Base-by-base conservation (phyloP, 2,888 invertebrate species). In the Branchinecta sandiegonensis region DNA sequence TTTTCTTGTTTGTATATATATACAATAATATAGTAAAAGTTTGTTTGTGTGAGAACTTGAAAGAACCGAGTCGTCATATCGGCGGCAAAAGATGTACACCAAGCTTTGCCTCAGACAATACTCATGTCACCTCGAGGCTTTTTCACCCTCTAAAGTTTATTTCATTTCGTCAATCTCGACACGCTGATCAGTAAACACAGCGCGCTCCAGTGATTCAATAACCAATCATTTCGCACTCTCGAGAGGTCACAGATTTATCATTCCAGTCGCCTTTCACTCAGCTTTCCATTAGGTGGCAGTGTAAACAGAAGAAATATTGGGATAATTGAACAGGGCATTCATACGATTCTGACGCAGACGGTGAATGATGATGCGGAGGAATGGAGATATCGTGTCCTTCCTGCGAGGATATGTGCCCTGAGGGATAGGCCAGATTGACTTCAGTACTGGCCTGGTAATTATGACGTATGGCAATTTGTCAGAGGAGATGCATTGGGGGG, bases 281-380 rank as follows among this genome's bases (percentile, higher is more conserved):
- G 63, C 23, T 56, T 56, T 23, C 63, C 63, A 56, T 56, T 56
- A 56, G n/a, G 63, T 23, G 63, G 63, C n/a, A 56, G 23, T 56
- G 63, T 56, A 56, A 56, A 56, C 63, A 56, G 63, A 17, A 56
- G 63, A 56, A 56, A 56, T 56, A 56, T 56, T n/a, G 63, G 63
- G 63, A 56, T 56, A 56, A 56, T 56, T 56, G 63, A 56, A 56
- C 63, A 56, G 23, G 63, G 63, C 63, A 17, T 23, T 56, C 63
- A 56, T 56, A 56, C 14, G 23, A 56, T 17, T 56, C 14, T 56
- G 63, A 56, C 63, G 63, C 9, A 56, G 14, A 56, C 23, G 23
- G 63, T 56, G 63, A 56, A 56, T 56, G 63, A 56, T 56, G 63
- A 56, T 56, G 63, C 23, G 63, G 23, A 56, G 63, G 63, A 56